Evolutionary conservation across 1,140 invertebrate species (phyloP).

Genomic region (Cydia fagiglandana): DNA sequence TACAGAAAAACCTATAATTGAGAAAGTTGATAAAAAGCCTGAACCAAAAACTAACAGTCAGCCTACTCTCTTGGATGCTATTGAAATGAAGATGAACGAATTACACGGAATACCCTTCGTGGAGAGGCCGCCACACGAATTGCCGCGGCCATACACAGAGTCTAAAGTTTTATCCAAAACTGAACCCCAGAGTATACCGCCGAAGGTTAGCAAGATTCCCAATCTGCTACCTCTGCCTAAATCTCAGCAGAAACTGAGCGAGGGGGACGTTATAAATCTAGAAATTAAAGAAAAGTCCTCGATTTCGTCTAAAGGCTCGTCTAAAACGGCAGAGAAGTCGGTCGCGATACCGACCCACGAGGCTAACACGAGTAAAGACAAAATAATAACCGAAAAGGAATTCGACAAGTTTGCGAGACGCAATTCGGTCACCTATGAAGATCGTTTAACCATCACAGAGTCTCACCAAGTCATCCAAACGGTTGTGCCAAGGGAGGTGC

Average conservation of each 20-base stretch:
- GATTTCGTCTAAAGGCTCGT: no score
- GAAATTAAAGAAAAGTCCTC: conserved; percentile 52
- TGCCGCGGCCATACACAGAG: conserved; percentile 47
- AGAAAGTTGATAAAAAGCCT: conserved; percentile 8
- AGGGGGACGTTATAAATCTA: conserved; percentile 71
- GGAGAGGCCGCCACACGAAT: conserved; percentile 59
- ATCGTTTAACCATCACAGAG: conserved; percentile 66
- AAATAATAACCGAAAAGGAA: conserved; percentile 73
- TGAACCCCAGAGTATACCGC: conserved; percentile 39
- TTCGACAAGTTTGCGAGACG: conserved; percentile 76
- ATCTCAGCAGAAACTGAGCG: conserved; percentile 48
- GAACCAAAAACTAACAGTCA: background rate
- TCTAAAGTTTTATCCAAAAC: conserved; percentile 38
- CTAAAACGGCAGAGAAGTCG: conserved; percentile 35
- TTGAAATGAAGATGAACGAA: conserved; percentile 74
- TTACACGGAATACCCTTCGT: conserved; percentile 66
- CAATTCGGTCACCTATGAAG: conserved; percentile 71
- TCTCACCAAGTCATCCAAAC: conserved; percentile 63
- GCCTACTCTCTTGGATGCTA: conserved; percentile 55
- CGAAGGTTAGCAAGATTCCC: conserved; percentile 49
- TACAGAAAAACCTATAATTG: background rate
- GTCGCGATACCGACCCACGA: conserved; percentile 38
- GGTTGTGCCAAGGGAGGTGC: conserved; percentile 56
- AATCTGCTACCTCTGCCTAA: conserved; percentile 51
- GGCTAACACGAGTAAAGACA: conserved; percentile 52